Conservation (phyloP, 1,140 invertebrate genomes). For the Lasioglossum baleicum region DNA sequence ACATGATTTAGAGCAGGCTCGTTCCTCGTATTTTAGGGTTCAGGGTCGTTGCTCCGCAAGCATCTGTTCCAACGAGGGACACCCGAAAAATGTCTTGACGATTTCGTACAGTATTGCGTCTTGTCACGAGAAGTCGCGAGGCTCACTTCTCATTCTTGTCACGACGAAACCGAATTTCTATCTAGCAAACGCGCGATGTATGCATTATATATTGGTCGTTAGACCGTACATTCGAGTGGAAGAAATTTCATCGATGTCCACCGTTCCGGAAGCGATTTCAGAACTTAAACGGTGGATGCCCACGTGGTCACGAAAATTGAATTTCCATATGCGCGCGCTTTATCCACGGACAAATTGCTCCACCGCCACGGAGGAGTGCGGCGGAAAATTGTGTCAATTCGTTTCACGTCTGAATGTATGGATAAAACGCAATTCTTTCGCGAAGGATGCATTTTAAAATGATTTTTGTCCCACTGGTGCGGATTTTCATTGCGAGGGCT, state of each 20-base stretch:
- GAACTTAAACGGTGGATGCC: background rate
- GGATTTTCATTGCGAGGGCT: too few relatives aligned
- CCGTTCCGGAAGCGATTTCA: background rate
- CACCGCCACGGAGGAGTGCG: too few relatives aligned
- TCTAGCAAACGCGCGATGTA: background rate
- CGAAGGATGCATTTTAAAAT: too few relatives aligned
- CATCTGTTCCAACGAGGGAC: background rate
- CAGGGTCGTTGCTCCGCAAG: background rate
- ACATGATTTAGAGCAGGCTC: background rate
- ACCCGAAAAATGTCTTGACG: background rate
- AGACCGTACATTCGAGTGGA: background rate
- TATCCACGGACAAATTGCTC: too few relatives aligned
- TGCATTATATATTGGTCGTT: background rate
- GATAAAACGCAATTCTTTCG: too few relatives aligned
- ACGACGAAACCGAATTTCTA: background rate
- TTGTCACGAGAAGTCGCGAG: background rate
- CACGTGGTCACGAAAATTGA: too few relatives aligned
- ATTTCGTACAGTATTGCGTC: background rate
- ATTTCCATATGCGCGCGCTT: background rate
- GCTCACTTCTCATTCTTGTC: constrained; percentile 35
- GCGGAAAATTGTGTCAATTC: too few relatives aligned
- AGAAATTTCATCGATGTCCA: background rate
- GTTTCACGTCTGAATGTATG: too few relatives aligned
- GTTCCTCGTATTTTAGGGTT: background rate
- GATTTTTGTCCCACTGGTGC: too few relatives aligned